These are phyloP conservation scores for Epinephelus moara DNA, from an alignment of 2,113 vertebrate species.

Conservation along the genomic window DNA sequence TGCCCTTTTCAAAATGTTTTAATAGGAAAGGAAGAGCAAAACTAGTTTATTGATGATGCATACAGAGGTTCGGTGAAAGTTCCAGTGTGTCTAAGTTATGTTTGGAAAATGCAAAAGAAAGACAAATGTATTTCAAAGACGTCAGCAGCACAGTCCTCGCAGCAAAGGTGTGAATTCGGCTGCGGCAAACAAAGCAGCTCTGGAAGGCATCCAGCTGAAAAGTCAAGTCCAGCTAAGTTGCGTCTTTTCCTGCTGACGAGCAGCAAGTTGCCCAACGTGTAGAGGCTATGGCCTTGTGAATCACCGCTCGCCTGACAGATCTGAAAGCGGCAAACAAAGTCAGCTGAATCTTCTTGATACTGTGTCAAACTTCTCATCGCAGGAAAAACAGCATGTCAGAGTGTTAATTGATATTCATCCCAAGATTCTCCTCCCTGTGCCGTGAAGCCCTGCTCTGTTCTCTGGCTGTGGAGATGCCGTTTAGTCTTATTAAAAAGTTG, in stretches of 20 bases:
- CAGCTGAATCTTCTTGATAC: constrained; percentile 69
- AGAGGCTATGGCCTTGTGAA: constrained; percentile 46
- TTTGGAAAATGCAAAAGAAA: constrained; percentile 25
- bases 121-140: constrained; percentile 15
- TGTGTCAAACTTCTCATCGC: constrained; percentile 68
- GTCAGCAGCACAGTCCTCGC: neutral
- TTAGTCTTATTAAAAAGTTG: constrained; percentile 92
- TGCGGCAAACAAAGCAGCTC: constrained; percentile 39
- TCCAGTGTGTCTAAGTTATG: neutral
- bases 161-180: constrained; percentile 28
- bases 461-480: constrained; percentile 81
- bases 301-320: constrained; percentile 57
- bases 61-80: neutral
- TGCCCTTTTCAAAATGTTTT: neutral
- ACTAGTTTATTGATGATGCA: neutral
- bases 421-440: constrained; percentile 70
- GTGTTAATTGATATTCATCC: constrained; percentile 85
- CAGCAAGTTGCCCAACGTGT: constrained; percentile 25
- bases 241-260: constrained; percentile 50
- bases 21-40: neutral
- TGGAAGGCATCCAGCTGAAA: constrained; percentile 31
- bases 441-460: constrained; percentile 78
- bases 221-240: constrained; percentile 42
- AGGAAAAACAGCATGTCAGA: constrained; percentile 61
- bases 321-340: constrained; percentile 68